Evolutionary conservation across 2,888 invertebrate genomes (phyloP).

Genomic region (Fragum fragum): DNA sequence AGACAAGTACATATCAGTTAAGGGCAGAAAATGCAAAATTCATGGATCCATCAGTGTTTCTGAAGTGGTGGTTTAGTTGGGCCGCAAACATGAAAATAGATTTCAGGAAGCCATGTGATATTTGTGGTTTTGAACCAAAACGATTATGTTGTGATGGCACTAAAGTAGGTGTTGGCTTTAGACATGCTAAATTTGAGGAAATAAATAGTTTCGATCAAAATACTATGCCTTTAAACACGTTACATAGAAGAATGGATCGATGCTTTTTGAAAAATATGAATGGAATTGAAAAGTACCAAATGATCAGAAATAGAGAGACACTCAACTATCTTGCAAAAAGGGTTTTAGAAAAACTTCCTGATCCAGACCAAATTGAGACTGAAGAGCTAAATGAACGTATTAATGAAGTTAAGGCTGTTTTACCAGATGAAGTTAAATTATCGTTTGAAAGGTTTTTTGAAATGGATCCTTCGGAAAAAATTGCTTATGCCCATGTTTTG

Average conservation of each 20-base stretch:
- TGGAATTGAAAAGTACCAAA: not conserved
- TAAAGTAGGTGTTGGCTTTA: conserved; percentile 48
- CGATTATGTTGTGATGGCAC: conserved; percentile 48
- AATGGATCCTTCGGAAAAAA: conserved; percentile 19
- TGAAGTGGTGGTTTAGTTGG: conserved; percentile 13
- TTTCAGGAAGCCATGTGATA: conserved; percentile 2
- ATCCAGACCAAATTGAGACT: not conserved
- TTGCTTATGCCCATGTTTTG: conserved; percentile 31
- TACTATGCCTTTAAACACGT: not conserved
- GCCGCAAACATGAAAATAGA: conserved; percentile 12
- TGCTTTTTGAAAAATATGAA: not conserved
- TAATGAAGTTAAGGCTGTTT: conserved; percentile 3
- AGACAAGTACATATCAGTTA: conserved; percentile 29
- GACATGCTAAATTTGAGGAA: conserved; percentile 54
- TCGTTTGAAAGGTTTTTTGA: conserved; percentile 31
- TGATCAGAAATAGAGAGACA: not conserved
- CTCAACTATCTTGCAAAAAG: not conserved
- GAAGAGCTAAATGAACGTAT: not conserved
- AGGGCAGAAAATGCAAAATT: not conserved
- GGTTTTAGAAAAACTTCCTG: not conserved
- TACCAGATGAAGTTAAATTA: conserved; percentile 21
- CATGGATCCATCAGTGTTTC: not conserved
- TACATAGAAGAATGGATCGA: conserved; percentile 11
- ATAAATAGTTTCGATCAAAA: conserved; percentile 29
- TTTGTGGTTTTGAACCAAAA: not conserved